Evolutionary conservation across 2,888 invertebrate species (phyloP).

Genomic region (Calephelis perditalis): DNA sequence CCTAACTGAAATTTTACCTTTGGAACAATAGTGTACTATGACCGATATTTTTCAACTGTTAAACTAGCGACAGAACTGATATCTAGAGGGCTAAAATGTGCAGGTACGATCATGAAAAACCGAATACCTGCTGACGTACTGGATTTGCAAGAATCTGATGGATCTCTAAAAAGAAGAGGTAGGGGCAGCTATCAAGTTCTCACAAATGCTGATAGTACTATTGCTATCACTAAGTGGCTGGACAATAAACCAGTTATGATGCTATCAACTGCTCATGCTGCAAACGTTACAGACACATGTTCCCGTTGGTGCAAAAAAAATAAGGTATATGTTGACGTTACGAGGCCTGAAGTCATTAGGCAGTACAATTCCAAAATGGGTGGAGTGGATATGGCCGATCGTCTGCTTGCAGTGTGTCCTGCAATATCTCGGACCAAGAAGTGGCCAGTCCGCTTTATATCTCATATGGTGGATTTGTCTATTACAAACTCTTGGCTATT

Average conservation of each 20-base stretch:
- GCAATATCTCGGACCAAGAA: constrained; percentile 17
- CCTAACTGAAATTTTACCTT: constrained; percentile 18
- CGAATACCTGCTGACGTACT: not conserved
- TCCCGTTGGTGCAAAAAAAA: not conserved
- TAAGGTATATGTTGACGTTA: constrained; percentile 20
- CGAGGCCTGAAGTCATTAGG: constrained; percentile 15
- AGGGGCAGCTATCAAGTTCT: not conserved
- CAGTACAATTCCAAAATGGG: constrained; percentile 22
- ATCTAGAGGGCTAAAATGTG: not conserved
- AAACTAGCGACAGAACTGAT: constrained; percentile 16
- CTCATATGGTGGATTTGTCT: constrained; percentile 20
- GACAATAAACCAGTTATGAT: constrained; percentile 13
- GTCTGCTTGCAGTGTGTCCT: constrained; percentile 21
- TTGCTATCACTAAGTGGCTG: constrained; percentile 11
- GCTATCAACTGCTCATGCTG: constrained; percentile 13
- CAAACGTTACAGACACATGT: constrained; percentile 10
- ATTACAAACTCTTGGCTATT: constrained; percentile 18
- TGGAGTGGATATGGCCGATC: constrained; percentile 20
- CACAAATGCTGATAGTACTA: constrained; percentile 2
- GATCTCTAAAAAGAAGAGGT: not conserved
- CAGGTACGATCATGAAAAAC: not conserved
- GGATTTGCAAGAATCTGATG: not conserved
- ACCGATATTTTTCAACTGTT: constrained; percentile 18
- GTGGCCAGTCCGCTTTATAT: constrained; percentile 18
- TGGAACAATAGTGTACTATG: constrained; percentile 19